Conservation (phyloP, 1,140 invertebrate genomes). For the Idris sp. region DNA sequence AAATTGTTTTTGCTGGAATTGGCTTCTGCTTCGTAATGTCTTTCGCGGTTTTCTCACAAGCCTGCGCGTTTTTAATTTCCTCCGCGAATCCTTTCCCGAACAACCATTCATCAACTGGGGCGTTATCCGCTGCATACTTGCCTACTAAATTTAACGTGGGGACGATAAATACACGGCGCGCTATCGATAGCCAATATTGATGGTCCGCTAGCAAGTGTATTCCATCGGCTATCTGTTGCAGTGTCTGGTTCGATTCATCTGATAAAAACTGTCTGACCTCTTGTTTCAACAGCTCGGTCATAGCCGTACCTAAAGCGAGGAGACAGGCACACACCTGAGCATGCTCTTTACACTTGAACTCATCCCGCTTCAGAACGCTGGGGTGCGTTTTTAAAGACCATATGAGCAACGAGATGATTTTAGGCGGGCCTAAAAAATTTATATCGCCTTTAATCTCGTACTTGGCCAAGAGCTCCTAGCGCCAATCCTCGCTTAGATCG, state of each 20-base stretch:
- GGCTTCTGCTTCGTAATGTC: not conserved
- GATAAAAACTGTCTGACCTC: slow-evolving; percentile 1
- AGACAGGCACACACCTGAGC: slow-evolving; percentile 23
- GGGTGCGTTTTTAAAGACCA: not conserved
- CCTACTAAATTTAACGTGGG: slow-evolving; percentile 32
- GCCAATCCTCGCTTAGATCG: slow-evolving; percentile 2
- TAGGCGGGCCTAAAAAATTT: slow-evolving; percentile 6
- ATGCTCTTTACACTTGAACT: slow-evolving; percentile 20
- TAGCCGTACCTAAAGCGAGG: too few species aligned
- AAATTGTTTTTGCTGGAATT: not conserved
- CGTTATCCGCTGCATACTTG: slow-evolving; percentile 30
- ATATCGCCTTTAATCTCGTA: slow-evolving; percentile 4
- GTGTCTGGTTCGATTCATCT: not conserved
- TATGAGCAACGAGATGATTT: slow-evolving; percentile 1
- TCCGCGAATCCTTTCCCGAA: slow-evolving; percentile 25
- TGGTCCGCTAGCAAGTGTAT: slow-evolving; percentile 24
- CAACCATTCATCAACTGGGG: slow-evolving; percentile 29
- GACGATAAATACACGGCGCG: slow-evolving; percentile 29
- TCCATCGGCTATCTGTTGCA: slow-evolving; percentile 11
- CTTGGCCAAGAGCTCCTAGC: not conserved
- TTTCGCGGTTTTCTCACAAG: too few species aligned
- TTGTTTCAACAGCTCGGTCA: slow-evolving; percentile 31
- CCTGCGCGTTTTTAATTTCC: too few species aligned
- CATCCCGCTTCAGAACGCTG: slow-evolving; percentile 23
- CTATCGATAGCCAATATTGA: slow-evolving; percentile 37